Evolutionary conservation across 1,140 invertebrate genomes (phyloP), one percentile per base, ranked within the genome.

Genomic region (Macrobrachium nipponense): DNA sequence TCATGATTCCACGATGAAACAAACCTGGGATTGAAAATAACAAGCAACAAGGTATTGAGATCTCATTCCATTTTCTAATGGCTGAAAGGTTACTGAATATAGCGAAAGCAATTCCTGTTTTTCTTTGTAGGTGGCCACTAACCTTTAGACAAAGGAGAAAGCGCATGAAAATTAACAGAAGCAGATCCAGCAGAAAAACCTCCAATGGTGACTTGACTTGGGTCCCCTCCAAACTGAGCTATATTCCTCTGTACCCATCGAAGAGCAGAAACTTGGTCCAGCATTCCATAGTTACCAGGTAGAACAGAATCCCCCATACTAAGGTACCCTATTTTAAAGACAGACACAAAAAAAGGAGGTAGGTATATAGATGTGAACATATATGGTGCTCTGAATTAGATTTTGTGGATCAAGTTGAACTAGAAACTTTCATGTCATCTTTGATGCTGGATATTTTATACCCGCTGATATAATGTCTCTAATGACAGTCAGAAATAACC

Each of bases 221-320:
- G 89, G 89, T 95, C 92, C 0, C 94, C 94, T 5, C 93, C 93
- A 87, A 94, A 94, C 0, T 91, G 89, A 4, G 86, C 87, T 61
- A 94, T 94, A 84, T 91, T 90, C 4, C 89, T 90, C 12, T 95
- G 94, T 7, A 99, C 95, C 96, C 96, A 98, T 90, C 97, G 95
- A 59, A 98, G 93, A 8, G 96, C 98, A 95, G 98, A 95, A 89
- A 97, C 92, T 91, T 98, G 97, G 91, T 99, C 97, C 89, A 97
- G 97, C 85, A 99, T 91, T 17, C 97, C 98, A 79, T 96, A 95
- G 91, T 99, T 99, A 14, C 98, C 98, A 23, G 72, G 60, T 23
- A 77, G 23, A 0, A 97, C 97, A 27, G 96, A 96, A 89, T 98
- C 97, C 7, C 95, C 92, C 15, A 95, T 95, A 87, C 95, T 96